Percentiles rank a stretch among this genome's conserved stretches.
Conservation (phyloP, 2,888 invertebrate species). For the Pollenia griseotomentosa region DNA sequence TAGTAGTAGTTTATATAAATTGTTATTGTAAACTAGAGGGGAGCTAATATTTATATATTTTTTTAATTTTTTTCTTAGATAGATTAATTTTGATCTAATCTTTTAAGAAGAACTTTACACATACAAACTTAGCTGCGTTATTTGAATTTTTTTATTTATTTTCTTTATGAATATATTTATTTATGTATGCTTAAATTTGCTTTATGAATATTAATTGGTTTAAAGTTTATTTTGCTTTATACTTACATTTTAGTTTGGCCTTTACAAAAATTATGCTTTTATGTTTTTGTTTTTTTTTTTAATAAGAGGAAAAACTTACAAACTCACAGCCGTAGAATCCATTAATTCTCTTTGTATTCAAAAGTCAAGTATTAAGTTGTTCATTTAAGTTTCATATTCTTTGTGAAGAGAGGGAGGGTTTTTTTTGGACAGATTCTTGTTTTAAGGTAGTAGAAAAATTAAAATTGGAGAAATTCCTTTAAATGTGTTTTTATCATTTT, state of each 20-base stretch:
- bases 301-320: constrained; percentile 36
- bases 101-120: constrained; percentile 19
- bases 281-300: background rate
- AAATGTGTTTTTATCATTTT: constrained; percentile 48
- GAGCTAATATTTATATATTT: constrained; percentile 5
- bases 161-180: background rate
- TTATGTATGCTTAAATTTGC: constrained; percentile 10
- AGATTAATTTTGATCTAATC: background rate
- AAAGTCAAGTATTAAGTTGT: constrained; percentile 9
- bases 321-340: constrained; percentile 27
- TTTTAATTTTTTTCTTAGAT: background rate
- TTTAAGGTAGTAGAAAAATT: constrained; percentile 83
- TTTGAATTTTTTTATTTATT: background rate
- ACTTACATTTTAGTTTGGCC: constrained; percentile 46
- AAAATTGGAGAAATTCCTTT: constrained; percentile 78
- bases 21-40: constrained; percentile 21
- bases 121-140: constrained; percentile 22
- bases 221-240: constrained; percentile 21
- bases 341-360: background rate
- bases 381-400: background rate
- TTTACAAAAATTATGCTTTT: constrained; percentile 2
- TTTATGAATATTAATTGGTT: background rate
- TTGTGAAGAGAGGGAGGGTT: constrained; percentile 13
- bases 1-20: background rate
- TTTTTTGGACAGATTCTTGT: constrained; percentile 83